Percentiles rank a stretch among this genome's conserved stretches.
phyloP scores from a whole-genome alignment of 2,113 vertebrate genomes.

The Xerus inauris region DNA sequence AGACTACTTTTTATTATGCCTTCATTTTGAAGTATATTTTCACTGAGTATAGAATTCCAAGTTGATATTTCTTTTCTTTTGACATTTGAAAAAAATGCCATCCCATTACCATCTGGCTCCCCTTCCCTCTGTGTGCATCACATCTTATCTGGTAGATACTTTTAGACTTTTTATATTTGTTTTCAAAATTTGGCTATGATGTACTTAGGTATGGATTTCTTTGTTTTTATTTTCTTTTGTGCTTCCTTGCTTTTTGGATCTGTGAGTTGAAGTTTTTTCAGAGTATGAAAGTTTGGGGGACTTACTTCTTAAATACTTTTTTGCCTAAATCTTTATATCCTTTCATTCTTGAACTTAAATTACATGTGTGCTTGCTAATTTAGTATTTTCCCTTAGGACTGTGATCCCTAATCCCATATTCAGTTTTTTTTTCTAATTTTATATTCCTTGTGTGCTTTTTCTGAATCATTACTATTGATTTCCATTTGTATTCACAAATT shows the following conservation, averaged over 20 bases:
- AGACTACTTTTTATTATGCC: neutral
- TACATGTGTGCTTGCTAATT: neutral
- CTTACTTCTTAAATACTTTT: slow-evolving; percentile 5
- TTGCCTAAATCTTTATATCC: neutral
- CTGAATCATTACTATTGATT: neutral
- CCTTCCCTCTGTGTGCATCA: neutral
- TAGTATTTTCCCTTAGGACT: neutral
- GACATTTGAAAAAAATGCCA: neutral
- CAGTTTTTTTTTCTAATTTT: neutral
- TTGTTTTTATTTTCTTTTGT: neutral
- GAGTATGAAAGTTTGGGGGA: neutral
- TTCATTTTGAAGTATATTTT: neutral
- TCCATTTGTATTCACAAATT: neutral
- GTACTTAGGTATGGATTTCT: neutral
- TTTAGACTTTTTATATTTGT: neutral
- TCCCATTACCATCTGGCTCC: neutral
- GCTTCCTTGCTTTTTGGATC: neutral
- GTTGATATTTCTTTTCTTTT: neutral
- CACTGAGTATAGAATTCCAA: neutral
- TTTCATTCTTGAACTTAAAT: neutral
- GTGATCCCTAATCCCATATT: neutral
- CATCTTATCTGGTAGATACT: neutral
- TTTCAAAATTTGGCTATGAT: neutral
- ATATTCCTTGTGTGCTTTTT: neutral
- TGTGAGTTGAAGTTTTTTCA: neutral